phyloP scores from a whole-genome alignment of 2,797 vertebrate species.

The Lophius americanus region DNA sequence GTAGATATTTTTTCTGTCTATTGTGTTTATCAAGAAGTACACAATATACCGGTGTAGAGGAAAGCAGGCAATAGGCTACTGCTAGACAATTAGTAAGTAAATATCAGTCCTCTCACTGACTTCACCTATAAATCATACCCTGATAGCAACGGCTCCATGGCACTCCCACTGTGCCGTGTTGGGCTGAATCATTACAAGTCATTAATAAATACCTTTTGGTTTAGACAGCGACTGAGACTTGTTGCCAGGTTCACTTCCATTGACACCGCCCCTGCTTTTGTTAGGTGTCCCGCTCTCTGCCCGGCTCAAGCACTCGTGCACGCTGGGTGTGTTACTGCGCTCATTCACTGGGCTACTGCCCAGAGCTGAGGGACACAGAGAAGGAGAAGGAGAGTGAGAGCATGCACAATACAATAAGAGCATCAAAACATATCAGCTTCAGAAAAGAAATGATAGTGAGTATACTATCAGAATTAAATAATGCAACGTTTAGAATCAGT shows the following conservation, averaged over 20 bases:
- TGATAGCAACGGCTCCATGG: neutral
- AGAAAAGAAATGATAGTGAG: neutral
- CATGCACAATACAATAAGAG: slow-evolving; percentile 1
- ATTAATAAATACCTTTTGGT: slow-evolving; percentile 73
- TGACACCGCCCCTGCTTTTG: slow-evolving; percentile 66
- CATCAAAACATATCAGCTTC: neutral
- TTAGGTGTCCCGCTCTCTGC: slow-evolving; percentile 27
- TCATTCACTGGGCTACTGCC: slow-evolving; percentile 50
- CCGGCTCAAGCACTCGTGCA: slow-evolving; percentile 71
- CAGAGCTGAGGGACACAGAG: slow-evolving; percentile 53
- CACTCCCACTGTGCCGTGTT: neutral
- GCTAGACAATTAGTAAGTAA: neutral
- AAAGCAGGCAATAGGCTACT: slow-evolving; percentile 11
- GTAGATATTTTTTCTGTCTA: neutral
- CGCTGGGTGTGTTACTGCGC: slow-evolving; percentile 34
- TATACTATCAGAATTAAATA: neutral
- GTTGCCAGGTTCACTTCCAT: slow-evolving; percentile 76
- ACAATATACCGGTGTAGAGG: neutral
- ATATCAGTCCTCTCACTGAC: neutral
- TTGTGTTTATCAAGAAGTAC: neutral
- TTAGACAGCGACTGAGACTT: slow-evolving; percentile 64
- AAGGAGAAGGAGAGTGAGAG: slow-evolving; percentile 8
- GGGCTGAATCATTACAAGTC: neutral
- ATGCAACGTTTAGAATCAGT: neutral
- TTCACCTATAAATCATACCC: neutral